Base-by-base conservation (phyloP, 2,888 invertebrate genomes). In the Netelia melanura region DNA sequence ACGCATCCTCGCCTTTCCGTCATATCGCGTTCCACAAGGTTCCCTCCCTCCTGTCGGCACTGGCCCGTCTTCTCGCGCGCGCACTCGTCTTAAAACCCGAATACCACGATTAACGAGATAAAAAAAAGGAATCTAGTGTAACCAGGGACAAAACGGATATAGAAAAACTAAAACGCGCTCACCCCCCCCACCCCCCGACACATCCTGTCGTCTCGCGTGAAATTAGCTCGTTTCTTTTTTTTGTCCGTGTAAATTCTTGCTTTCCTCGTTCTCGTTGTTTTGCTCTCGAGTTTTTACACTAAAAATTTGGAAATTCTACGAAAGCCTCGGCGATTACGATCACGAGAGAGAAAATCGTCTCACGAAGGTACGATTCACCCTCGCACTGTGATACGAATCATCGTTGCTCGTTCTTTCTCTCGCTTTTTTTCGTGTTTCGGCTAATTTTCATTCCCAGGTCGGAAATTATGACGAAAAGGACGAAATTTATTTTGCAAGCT, bases 171-270 rank as follows among this genome's bases (percentile, higher is more conserved):
- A 43, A 25, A 10, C 10, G 64, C 61, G 10, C 23, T 17, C 56
- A 25, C 6, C 21, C 43, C 71, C 43, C 38, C 17, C 0, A 17
- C 21, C 43, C 71, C 43, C 38, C 17, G 17, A 17, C 17, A 17
- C 17, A 17, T 17, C 17, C 17, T 17, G 17, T 17, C 17, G 17
- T 14, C 0, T 44, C 10, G 58, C 65, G 58, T 30, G 44, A 58
- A 79, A 61, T 62, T 74, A 52, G 30, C 38, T 65, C 30, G 30
- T 48, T 61, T 23, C 44, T 17, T 17, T 58, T 71, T 38, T 58
- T 70, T 21, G 21, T 62, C 21, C 89, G 88, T 17, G 61, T 88
- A 90, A 91, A 89, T 87, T 89, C 88, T 87, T 25, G 2, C 3
- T 25, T 25, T 25, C 80, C 80, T 75, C 76, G 79, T 72, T 81